These are phyloP conservation scores for Elysia crispata DNA, from an alignment of 2,888 invertebrate species.

Conservation along the genomic window DNA sequence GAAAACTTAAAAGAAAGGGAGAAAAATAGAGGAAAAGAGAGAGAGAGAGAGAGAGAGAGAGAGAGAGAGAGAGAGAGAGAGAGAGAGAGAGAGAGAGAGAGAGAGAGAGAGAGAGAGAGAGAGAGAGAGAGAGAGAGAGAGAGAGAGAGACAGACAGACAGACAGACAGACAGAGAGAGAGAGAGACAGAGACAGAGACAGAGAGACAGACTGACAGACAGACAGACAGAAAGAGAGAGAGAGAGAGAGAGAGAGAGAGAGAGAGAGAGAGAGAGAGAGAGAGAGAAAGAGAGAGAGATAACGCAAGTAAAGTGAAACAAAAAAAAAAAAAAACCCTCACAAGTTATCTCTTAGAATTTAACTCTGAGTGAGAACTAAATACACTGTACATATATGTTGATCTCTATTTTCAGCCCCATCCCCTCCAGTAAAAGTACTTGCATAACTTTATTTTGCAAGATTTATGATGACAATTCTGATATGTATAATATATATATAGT, in stretches of 20 bases:
- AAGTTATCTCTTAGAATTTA: too few relatives aligned
- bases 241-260: slow-evolving; percentile 14
- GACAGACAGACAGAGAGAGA: neutral
- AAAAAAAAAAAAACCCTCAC: too few relatives aligned
- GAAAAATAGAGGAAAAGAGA: neutral
- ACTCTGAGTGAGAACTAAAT: too few relatives aligned
- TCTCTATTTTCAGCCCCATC: too few relatives aligned
- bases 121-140: neutral
- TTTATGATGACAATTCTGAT: too few relatives aligned
- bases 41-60: slow-evolving; percentile 16
- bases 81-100: neutral
- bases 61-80: neutral
- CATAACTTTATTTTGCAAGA: too few relatives aligned
- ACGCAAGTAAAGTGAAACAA: too few relatives aligned
- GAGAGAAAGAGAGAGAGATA: slow-evolving; percentile 10
- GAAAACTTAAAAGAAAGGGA: too few relatives aligned
- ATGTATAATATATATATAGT: too few relatives aligned
- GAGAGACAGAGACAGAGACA: neutral
- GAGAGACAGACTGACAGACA: neutral
- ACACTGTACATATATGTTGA: too few relatives aligned
- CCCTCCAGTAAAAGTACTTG: too few relatives aligned
- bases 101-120: neutral
- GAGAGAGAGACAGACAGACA: neutral
- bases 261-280: slow-evolving; percentile 31
- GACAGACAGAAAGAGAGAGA: neutral